phyloP scores from a whole-genome alignment of 2,888 invertebrate genomes.

The Cataglyphis albicans region DNA sequence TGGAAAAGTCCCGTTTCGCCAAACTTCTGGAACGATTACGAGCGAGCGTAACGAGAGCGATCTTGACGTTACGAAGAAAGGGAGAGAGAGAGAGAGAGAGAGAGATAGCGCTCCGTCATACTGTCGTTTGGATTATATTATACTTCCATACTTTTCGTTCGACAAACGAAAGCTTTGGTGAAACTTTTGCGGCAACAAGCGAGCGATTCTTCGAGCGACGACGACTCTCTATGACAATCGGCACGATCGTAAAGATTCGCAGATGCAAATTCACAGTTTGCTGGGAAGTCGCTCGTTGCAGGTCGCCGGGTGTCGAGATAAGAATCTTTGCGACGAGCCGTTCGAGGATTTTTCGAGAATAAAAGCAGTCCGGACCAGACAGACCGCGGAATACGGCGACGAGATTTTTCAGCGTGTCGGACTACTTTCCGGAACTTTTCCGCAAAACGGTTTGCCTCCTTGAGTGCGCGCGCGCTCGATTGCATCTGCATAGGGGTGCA shows the following conservation, averaged over 20 bases:
- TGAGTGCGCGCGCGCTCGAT: conserved; percentile 60
- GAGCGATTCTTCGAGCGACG: conserved; percentile 1
- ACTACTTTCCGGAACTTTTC: conserved; percentile 27
- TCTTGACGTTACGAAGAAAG: background rate
- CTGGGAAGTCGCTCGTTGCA: background rate
- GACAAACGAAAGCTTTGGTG: conserved; percentile 30
- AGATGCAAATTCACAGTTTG: conserved; percentile 29
- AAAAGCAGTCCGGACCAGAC: background rate
- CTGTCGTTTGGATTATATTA: conserved; percentile 23
- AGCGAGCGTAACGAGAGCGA: conserved; percentile 21
- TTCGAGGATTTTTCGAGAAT: conserved; percentile 11
- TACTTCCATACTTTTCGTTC: conserved; percentile 33
- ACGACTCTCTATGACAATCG: background rate
- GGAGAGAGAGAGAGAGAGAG: background rate
- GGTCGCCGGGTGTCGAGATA: background rate
- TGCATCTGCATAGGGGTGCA: conserved; percentile 70
- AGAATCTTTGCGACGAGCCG: background rate
- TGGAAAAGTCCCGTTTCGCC: conserved; percentile 6
- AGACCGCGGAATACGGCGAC: conserved; percentile 10
- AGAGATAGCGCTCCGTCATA: background rate
- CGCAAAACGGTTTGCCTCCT: conserved; percentile 37
- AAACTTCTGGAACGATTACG: conserved; percentile 35
- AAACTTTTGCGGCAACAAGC: conserved; percentile 4
- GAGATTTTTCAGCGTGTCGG: conserved; percentile 44
- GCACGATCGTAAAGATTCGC: conserved; percentile 19